phyloP scores from a whole-genome alignment of 2,113 vertebrate species.

The Stegastes partitus region DNA sequence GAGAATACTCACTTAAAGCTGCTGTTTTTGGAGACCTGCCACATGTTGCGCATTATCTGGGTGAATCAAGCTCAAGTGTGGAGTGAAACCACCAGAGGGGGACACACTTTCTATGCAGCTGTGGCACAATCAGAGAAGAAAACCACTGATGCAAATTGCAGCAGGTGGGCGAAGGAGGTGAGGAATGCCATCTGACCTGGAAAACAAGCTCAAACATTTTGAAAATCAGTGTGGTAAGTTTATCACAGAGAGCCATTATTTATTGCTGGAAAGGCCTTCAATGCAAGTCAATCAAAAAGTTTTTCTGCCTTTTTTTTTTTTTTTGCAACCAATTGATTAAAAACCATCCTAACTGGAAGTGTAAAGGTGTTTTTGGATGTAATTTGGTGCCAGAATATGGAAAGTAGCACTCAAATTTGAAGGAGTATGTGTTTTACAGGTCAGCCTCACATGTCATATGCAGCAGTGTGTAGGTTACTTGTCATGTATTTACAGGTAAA shows the following conservation, averaged over 20 bases:
- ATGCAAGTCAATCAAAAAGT: too few species aligned
- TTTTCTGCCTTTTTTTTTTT: too few species aligned
- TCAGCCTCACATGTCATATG: background rate
- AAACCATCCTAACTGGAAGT: background rate
- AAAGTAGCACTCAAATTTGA: background rate
- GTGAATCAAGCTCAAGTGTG: background rate
- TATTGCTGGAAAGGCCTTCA: background rate
- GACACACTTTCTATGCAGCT: slow-evolving; percentile 9
- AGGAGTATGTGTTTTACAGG: background rate
- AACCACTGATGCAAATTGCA: slow-evolving; percentile 2
- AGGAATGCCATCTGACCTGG: slow-evolving; percentile 8
- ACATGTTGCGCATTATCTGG: background rate
- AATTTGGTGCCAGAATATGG: background rate
- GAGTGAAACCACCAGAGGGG: slow-evolving; percentile 74
- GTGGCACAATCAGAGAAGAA: slow-evolving; percentile 27
- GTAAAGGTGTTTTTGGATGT: background rate
- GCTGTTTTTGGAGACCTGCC: background rate
- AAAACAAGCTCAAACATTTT: slow-evolving; percentile 9
- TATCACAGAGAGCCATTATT: background rate
- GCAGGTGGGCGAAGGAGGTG: slow-evolving; percentile 64
- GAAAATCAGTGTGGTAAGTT: slow-evolving; percentile 50
- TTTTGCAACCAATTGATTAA: background rate
- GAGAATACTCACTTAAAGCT: too few species aligned
- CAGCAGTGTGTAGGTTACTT: background rate
- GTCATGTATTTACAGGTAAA: background rate